These are phyloP conservation scores for Eristalis tenax DNA, from an alignment of 2,888 invertebrate genomes.

Conservation along the genomic window DNA sequence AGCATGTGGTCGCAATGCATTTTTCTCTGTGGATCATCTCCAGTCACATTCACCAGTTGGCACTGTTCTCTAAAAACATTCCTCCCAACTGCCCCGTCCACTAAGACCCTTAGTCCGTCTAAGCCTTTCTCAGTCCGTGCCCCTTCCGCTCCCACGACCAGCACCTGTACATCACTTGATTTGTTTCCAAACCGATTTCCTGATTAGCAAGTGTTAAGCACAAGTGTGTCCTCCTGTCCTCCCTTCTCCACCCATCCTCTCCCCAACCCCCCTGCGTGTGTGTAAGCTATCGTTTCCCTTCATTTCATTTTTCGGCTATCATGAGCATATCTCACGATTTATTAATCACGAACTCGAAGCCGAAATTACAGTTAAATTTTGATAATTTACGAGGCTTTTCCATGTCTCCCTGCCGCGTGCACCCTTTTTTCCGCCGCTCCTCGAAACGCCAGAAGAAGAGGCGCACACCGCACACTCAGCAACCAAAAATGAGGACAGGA, in stretches of 20 bases:
- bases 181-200: neutral
- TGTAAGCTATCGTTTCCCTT: neutral
- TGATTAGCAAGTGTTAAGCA: neutral
- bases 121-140: neutral
- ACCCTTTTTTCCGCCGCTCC: neutral
- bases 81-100: neutral
- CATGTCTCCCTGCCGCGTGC: neutral
- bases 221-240: neutral
- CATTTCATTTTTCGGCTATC: neutral
- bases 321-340: conserved; percentile 43
- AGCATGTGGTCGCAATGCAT: too few species aligned
- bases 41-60: too few species aligned
- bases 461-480: neutral
- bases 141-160: neutral
- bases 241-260: neutral
- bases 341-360: conserved; percentile 38
- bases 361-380: conserved; percentile 47
- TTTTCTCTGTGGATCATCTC: too few species aligned
- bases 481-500: neutral
- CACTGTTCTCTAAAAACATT: too few species aligned
- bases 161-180: neutral
- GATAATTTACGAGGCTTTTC: conserved; percentile 41
- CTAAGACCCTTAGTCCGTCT: neutral
- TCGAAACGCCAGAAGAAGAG: neutral
- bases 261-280: neutral